These are phyloP conservation scores for Theonella swinhoei DNA, from an alignment of 37 sponge, comb jelly and placozoan genomes.

Conservation along the genomic window DNA sequence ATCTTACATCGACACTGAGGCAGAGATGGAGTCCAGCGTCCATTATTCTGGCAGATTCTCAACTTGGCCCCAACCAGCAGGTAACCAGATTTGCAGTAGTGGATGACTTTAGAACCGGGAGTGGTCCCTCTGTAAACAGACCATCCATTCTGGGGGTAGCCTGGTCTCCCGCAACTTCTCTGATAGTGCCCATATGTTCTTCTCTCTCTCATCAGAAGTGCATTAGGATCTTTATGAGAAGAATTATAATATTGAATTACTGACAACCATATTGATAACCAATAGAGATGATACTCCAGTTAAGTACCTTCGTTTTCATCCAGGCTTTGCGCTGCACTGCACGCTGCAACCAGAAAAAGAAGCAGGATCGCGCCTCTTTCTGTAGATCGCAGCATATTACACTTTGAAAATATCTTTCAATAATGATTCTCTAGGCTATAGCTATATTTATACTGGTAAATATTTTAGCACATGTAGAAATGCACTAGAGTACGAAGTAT, in stretches of 20 bases:
- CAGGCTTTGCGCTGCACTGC: not conserved
- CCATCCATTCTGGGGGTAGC: conserved; percentile 4
- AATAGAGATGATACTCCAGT: no score
- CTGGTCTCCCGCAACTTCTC: conserved; percentile 24
- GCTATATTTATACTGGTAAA: no score
- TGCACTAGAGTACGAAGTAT: no score
- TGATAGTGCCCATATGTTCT: not conserved
- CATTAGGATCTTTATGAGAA: not conserved
- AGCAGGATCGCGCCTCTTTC: not conserved
- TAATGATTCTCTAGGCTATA: no score
- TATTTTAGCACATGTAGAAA: no score
- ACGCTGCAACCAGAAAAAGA: not conserved
- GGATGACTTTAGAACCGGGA: conserved; percentile 13
- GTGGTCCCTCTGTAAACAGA: not conserved
- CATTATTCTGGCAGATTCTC: conserved; percentile 33
- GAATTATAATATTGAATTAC: no score
- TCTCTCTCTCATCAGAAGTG: not conserved
- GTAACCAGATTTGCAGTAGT: conserved; percentile 35
- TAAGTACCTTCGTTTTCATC: not conserved
- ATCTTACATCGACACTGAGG: conserved; percentile 37
- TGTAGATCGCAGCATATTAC: not conserved
- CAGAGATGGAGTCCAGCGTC: conserved; percentile 24
- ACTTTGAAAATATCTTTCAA: no score
- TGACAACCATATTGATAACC: no score
- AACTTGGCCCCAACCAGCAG: conserved; percentile 41